Base-by-base conservation (phyloP, 92 coral and sea anemone genomes). In the Palythoa heliodiscus region DNA sequence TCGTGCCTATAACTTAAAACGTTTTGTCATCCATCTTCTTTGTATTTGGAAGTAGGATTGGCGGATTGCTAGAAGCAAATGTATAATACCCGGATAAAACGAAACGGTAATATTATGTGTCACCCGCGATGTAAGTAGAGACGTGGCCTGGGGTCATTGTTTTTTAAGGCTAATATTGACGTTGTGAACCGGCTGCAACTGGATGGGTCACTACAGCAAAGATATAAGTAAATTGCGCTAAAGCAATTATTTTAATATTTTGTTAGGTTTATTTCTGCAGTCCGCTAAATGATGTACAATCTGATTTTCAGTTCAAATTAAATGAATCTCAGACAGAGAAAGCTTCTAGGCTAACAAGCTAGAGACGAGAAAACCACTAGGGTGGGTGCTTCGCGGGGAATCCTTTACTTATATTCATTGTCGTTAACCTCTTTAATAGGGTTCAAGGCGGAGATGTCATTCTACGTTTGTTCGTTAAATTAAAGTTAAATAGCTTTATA, bases 301-400 rank as follows among this genome's bases (percentile, higher is more conserved):
- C 23, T 17, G n/a, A 9, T 76, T 52, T 23, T 15, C 25, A 24
- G 23, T 25, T 23, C 47, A 76, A 54, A 11, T 25, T 23, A 10
- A 76, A 76, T 25, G 0, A 53, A 55, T 23, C 43, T 39, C 43
- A 29, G n/a, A 24, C 17, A 48, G 37, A 11, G 19, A 76, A 54
- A 63, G 40, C 13, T 48, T 52, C 12, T 48, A 7, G 81, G 40
- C n/a, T 29, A 57, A 23, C 67, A 75, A 73, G 17, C 24, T 24
- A 24, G 43, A 43, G 25, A 50, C 77, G 19, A 61, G 71, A 19
- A 24, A 52, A 20, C 58, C 9, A 40, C 84, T 80, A 5, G 39
- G 60, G 84, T 64, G 75, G 84, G 72, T 80, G 14, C 84, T 67
- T 80, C 72, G 84, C 74, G 84, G 84, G 74, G 74, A 38, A 16